Conservation (phyloP, 2,113 vertebrate species). For the Oreochromis tanganicae region DNA sequence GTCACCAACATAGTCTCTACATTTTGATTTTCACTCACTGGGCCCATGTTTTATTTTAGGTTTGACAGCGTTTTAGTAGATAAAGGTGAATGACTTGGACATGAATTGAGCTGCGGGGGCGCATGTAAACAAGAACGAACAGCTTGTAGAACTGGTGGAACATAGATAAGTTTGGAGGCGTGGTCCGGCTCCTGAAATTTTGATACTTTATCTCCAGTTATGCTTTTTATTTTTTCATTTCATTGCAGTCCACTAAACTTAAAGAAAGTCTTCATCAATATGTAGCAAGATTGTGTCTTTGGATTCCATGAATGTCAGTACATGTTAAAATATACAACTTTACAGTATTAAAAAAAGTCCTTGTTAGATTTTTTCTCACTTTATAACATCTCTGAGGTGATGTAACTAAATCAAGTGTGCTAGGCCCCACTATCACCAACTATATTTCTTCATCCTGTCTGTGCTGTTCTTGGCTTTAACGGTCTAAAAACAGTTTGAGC, state of each 20-base stretch:
- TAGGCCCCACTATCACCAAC: not conserved
- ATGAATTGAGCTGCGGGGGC: too few species aligned
- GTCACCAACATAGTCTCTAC: too few species aligned
- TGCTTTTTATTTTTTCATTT: not conserved
- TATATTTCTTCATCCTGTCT: not conserved
- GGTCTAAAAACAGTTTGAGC: not conserved
- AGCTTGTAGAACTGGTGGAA: not conserved
- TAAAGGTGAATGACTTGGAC: too few species aligned
- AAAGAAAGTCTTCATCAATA: not conserved
- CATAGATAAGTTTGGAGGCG: not conserved
- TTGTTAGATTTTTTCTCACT: not conserved
- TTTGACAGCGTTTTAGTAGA: too few species aligned
- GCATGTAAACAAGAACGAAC: fast-evolving
- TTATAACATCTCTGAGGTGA: not conserved
- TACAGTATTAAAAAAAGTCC: not conserved
- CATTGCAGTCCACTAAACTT: not conserved
- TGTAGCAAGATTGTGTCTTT: not conserved
- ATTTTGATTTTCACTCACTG: too few species aligned
- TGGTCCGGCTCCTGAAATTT: not conserved
- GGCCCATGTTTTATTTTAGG: too few species aligned
- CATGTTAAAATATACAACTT: not conserved
- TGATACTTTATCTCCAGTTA: not conserved
- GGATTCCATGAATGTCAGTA: not conserved
- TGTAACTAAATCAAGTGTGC: not conserved
- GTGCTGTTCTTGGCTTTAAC: not conserved